phyloP scores from a whole-genome alignment of 2,113 vertebrate species.

The Rhadina sibilatrix region DNA sequence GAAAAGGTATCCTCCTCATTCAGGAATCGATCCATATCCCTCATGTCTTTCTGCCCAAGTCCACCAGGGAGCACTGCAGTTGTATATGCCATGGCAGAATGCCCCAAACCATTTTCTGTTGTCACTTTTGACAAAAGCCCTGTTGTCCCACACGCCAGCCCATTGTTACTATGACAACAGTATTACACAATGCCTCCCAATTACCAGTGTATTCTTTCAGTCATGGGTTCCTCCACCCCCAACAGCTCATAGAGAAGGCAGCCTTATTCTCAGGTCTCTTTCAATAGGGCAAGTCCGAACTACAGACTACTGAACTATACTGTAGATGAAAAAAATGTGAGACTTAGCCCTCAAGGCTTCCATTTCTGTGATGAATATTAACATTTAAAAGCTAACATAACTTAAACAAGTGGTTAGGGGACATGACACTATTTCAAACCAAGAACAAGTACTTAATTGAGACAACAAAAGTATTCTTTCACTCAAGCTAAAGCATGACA shows the following conservation, averaged over 20 bases:
- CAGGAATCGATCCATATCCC: neutral
- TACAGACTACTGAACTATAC: neutral
- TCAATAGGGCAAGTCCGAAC: neutral
- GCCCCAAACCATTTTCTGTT: neutral
- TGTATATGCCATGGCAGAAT: neutral
- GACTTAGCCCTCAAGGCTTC: neutral
- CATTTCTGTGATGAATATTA: neutral
- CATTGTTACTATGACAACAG: neutral
- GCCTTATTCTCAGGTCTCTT: neutral
- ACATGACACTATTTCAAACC: neutral
- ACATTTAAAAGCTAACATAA: neutral
- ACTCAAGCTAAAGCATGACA: neutral
- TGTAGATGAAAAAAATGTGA: neutral
- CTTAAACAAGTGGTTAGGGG: neutral
- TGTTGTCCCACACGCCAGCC: neutral
- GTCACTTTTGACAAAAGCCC: neutral
- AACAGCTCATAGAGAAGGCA: neutral
- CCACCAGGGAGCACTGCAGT: neutral
- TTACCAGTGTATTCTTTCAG: neutral
- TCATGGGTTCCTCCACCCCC: neutral
- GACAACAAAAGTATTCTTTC: neutral
- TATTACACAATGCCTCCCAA: neutral
- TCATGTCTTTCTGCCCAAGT: neutral
- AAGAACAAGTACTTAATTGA: neutral
- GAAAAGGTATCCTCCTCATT: neutral